Base-by-base conservation (phyloP, 1,140 invertebrate genomes). In the Eubasilissa regina region DNA sequence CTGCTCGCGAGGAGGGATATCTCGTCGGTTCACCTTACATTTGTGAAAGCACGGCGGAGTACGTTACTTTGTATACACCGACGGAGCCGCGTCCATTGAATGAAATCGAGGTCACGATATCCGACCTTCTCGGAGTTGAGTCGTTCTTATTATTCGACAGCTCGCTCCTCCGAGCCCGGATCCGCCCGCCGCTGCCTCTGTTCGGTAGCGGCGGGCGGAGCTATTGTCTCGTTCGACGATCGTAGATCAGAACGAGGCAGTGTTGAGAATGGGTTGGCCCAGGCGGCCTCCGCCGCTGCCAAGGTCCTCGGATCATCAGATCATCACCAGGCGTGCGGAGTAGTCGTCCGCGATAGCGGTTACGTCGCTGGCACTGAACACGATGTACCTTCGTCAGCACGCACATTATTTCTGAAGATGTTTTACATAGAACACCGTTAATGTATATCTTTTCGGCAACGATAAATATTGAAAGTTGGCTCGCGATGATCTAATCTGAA, bases 91-190 rank as follows among this genome's bases (percentile, higher is more conserved):
- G 47, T 64, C 56, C 75, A 45, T 64, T 78, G 77, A 74, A 79
- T 79, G 78, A 55, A 79, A 79, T 79, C 78, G 78, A 62, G 78
- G 78, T 79, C 78, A 75, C 56, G 47, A 47, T 70, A 75, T 79
- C 78, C 78, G 78, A 79, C 78, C 78, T 79, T 79, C 78, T 72
- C 51, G 64, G 55, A 68, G 35, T 78, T 43, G 10, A 62, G 51
- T 58, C 58, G 17, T 25, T 55, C 45, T 64, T 55, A 35, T 51
- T 78, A 68, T 78, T 77, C 68, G 19, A 12, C 43, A 35, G 25
- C 25, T 35, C 25, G 25, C 25, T 35, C 51, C 19, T 13, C n/a
- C 19, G 47, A 10, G 45, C n/a, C 25, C 48, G 25, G 48, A 68
- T 53, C 53, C 48, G 48, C 48, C 47, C 68, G 21, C 7, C 10